phyloP scores from a whole-genome alignment of 2,113 vertebrate species.

The Thymallus thymallus region DNA sequence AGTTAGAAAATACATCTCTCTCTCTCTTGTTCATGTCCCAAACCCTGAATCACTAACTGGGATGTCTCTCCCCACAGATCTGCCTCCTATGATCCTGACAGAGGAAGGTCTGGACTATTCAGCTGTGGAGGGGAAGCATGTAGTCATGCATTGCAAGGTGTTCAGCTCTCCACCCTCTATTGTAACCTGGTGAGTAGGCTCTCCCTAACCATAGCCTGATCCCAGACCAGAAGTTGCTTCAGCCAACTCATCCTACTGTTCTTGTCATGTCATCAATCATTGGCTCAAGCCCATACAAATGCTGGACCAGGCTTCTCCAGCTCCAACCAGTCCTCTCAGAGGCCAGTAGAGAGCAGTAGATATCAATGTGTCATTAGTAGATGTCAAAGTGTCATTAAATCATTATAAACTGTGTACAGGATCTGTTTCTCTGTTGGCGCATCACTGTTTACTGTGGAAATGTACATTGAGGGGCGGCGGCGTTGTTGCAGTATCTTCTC shows the following conservation, averaged over 20 bases:
- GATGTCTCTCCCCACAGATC: slow-evolving; percentile 70
- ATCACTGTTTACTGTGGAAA: background rate
- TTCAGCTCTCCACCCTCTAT: slow-evolving; percentile 86
- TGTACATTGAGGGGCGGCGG: too few relatives aligned
- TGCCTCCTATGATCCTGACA: slow-evolving; percentile 86
- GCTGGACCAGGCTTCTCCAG: too few relatives aligned
- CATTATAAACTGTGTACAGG: background rate
- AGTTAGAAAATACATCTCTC: too few relatives aligned
- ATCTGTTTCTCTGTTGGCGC: background rate
- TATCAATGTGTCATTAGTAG: slow-evolving; percentile 23
- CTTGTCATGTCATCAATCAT: background rate
- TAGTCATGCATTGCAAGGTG: slow-evolving; percentile 81
- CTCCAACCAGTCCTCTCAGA: background rate
- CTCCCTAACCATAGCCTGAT: too few relatives aligned
- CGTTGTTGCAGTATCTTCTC: too few relatives aligned
- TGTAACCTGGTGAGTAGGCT: slow-evolving; percentile 78
- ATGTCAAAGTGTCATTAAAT: too few relatives aligned
- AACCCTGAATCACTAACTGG: background rate
- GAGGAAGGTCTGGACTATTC: slow-evolving; percentile 79
- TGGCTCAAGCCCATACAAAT: background rate
- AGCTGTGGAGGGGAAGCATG: slow-evolving; percentile 76
- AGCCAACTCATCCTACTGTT: too few relatives aligned
- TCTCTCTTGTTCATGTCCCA: background rate
- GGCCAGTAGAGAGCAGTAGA: slow-evolving; percentile 69
- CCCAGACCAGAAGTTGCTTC: too few relatives aligned